phyloP scores from a whole-genome alignment of 2,797 vertebrate species.

The Acropternis orthonyx region DNA sequence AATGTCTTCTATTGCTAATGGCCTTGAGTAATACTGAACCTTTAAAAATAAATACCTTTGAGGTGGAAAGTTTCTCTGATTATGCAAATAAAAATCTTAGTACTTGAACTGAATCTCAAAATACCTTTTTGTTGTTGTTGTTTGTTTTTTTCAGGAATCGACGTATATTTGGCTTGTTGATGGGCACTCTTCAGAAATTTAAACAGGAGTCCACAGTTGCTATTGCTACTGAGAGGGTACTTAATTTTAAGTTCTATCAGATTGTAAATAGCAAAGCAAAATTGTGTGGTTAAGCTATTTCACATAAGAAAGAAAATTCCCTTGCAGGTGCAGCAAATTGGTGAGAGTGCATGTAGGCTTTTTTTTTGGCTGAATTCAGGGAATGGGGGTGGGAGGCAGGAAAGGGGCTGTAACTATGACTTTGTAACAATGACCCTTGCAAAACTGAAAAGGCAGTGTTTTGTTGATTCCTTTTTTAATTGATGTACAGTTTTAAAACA shows the following conservation, averaged over 20 bases:
- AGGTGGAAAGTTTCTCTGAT: neutral
- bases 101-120: neutral
- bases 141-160: conserved; percentile 86
- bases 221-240: conserved; percentile 91
- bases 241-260: conserved; percentile 1
- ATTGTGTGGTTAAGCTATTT: neutral
- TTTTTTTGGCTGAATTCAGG: neutral
- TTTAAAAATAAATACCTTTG: conserved; percentile 6
- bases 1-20: neutral
- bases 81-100: neutral
- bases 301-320: neutral
- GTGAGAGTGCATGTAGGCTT: neutral
- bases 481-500: neutral
- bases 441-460: neutral
- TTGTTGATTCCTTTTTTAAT: neutral
- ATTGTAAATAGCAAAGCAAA: neutral
- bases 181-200: conserved; percentile 99
- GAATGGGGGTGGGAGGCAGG: neutral
- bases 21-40: neutral
- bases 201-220: conserved; percentile 96
- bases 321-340: neutral
- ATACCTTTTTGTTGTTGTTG: conserved; percentile 22
- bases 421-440: neutral
- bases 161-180: conserved; percentile 99
- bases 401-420: neutral